These are phyloP conservation scores for Camptogramma bilineatum DNA, from an alignment of 2,888 invertebrate genomes.

Conservation along the genomic window DNA sequence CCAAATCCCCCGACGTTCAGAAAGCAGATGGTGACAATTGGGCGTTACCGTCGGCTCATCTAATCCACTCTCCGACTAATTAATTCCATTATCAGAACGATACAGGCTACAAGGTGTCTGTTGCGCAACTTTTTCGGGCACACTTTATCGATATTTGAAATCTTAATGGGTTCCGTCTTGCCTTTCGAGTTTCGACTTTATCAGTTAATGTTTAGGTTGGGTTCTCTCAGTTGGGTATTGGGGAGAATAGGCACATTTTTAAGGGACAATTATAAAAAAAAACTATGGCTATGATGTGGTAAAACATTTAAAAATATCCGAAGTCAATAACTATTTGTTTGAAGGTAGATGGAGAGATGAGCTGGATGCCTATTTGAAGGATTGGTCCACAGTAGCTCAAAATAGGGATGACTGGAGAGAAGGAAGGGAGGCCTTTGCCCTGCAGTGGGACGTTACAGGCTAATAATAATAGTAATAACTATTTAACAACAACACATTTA, in stretches of 20 bases:
- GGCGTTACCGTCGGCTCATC: conserved; percentile 60
- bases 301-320: no score
- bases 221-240: background rate
- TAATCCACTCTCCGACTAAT: conserved; percentile 74
- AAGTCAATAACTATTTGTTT: no score
- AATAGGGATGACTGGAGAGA: no score
- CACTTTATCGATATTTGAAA: conserved; percentile 22
- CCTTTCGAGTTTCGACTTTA: background rate
- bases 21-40: conserved; percentile 73
- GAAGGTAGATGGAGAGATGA: no score
- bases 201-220: conserved; percentile 1
- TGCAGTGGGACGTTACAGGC: no score
- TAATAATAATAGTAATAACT: no score
- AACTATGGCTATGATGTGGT: no score
- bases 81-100: conserved; percentile 66
- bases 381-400: no score
- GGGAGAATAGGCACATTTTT: background rate
- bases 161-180: conserved; percentile 3
- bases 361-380: no score
- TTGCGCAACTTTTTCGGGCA: conserved; percentile 46
- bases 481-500: no score
- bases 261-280: background rate
- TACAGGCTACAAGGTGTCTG: conserved; percentile 61
- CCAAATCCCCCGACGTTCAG: conserved; percentile 46
- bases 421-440: no score